A percentile compares a stretch with the other conserved stretches of the same genome.
Conservation (phyloP, 2,888 invertebrate species). For the Watsonalla binaria region DNA sequence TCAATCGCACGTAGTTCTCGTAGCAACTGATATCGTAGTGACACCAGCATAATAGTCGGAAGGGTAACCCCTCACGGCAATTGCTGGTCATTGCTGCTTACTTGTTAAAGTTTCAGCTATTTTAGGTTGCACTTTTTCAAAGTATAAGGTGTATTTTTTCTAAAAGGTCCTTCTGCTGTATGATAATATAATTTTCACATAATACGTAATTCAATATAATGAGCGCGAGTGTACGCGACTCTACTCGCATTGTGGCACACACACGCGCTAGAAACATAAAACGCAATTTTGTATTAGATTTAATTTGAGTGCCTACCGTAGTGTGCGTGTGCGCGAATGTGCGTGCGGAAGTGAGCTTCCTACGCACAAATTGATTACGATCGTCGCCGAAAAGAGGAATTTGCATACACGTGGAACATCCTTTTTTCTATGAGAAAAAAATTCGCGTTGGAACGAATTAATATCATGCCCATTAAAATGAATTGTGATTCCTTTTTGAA, state of each 20-base stretch:
- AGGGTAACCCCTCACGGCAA: too few relatives aligned
- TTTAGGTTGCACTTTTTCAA: too few relatives aligned
- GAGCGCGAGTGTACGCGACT: conserved; percentile 55
- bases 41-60: too few relatives aligned
- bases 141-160: too few relatives aligned
- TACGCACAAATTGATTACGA: conserved; percentile 78
- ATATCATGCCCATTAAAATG: conserved; percentile 38
- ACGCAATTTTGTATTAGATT: conserved; percentile 80
- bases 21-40: too few relatives aligned
- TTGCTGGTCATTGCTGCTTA: too few relatives aligned
- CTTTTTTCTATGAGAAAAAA: conserved; percentile 33
- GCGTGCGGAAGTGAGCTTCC: conserved; percentile 45
- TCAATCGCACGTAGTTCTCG: too few relatives aligned
- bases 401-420: conserved; percentile 65
- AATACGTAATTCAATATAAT: conserved; percentile 41
- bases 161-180: too few relatives aligned
- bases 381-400: conserved; percentile 71
- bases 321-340: conserved; percentile 49
- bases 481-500: conserved; percentile 23
- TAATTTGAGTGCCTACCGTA: conserved; percentile 59
- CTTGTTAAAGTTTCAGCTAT: too few relatives aligned
- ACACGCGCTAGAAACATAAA: conserved; percentile 73
- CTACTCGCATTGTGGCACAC: conserved; percentile 71
- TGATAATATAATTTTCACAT: conserved; percentile 1
- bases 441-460: conserved; percentile 41